Conservation (phyloP, 1,140 invertebrate species). For the Pseudoatta argentina region DNA sequence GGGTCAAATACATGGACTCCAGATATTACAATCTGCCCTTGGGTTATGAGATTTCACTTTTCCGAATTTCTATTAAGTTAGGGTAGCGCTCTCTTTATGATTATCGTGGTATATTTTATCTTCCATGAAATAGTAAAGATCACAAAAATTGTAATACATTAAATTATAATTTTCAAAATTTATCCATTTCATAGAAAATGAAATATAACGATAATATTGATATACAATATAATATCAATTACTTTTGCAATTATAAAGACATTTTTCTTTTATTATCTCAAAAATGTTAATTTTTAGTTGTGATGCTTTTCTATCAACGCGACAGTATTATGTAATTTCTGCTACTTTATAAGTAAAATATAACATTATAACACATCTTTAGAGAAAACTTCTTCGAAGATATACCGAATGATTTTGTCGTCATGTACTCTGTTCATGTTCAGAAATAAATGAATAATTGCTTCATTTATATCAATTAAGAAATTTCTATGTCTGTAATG, state of each 20-base stretch:
- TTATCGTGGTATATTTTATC: neutral
- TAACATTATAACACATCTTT: neutral
- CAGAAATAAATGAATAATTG: slow-evolving; percentile 9
- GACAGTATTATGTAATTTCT: neutral
- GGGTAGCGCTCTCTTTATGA: neutral
- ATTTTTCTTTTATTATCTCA: too few species aligned
- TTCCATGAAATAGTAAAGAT: neutral
- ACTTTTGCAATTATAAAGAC: too few species aligned
- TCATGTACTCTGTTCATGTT: neutral
- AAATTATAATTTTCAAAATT: too few species aligned
- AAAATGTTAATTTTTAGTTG: too few species aligned
- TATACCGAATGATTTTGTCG: neutral
- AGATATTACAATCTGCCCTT: slow-evolving; percentile 28
- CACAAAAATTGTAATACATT: neutral
- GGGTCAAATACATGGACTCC: neutral
- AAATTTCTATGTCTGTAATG: neutral
- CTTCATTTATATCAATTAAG: neutral
- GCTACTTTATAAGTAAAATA: neutral
- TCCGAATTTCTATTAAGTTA: slow-evolving; percentile 34
- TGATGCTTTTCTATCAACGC: too few species aligned
- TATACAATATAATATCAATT: too few species aligned
- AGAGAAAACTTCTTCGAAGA: neutral
- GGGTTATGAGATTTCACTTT: slow-evolving; percentile 53
- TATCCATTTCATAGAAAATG: too few species aligned
- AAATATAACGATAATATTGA: too few species aligned